Evolutionary conservation across 2,888 invertebrate species (phyloP), one percentile per base, ranked within the genome.

Genomic region (Hyposoter dolosus): DNA sequence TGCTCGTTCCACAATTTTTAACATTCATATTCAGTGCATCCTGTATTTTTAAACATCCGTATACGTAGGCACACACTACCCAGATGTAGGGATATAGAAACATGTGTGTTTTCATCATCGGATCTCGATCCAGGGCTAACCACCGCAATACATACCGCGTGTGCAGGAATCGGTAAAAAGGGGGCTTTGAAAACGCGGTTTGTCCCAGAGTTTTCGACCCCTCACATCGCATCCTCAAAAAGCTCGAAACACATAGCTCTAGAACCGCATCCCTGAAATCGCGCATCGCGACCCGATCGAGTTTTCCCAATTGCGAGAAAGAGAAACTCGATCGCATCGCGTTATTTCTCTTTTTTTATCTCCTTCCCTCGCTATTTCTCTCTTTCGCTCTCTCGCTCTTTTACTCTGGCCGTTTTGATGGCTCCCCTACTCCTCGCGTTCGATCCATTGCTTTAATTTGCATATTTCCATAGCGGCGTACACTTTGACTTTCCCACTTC

Each of bases 401-500:
- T 71, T 23, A 17, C 60, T 56, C 32, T 23, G 45, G n/a, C 40
- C 17, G 43, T 35, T 60, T 23, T 45, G 69, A 40, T 60, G 53
- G 43, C 17, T 56, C 28, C 40, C 47, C 53, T 47, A 5, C 28
- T 43, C 53, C 88, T 71, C 78, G 83, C 82, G 85, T 89, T 88
- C 89, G 88, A 90, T 89, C 89, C 89, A 87, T 86, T 89, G 87
- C 88, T 79, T 89, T 88, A 87, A 91, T 92, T 92, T 92, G 90
- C 91, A 91, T 91, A 89, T 75, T 75, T 77, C 74, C 65, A 65
- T 45, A 84, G 40, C 72, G 69, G 40, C 72, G 69, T 28, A 28
- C 80, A 63, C 82, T 84, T 65, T 77, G 63, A 69, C 68, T 56
- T 78, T 53, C 23, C 35, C 50, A 32, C 72, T 35, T 53, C 40